Conservation (phyloP, 2,888 invertebrate species). For the Myopa tessellatipennis region DNA sequence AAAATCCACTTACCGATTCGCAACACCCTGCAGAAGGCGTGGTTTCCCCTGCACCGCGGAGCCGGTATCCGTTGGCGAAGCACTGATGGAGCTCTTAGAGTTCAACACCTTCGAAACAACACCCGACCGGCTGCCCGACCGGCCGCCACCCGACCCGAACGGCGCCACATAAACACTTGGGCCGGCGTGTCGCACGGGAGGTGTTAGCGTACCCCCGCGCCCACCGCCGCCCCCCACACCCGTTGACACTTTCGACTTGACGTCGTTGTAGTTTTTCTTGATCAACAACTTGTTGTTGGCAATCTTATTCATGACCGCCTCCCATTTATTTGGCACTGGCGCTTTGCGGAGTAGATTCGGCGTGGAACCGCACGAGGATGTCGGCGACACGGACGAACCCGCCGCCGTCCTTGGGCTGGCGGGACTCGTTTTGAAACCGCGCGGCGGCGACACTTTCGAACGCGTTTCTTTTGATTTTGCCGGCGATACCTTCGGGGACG, state of each 20-base stretch:
- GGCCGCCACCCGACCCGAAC: background rate
- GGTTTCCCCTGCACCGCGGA: conserved; percentile 52
- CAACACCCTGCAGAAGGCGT: conserved; percentile 50
- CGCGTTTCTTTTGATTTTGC: conserved; percentile 68
- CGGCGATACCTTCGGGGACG: conserved; percentile 32
- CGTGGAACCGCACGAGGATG: conserved; percentile 24
- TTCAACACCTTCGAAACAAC: conserved; percentile 6
- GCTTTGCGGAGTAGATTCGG: conserved; percentile 57
- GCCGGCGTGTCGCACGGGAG: conserved; percentile 48
- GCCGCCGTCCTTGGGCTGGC: conserved; percentile 17
- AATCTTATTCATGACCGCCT: conserved; percentile 86
- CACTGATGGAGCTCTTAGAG: conserved; percentile 10
- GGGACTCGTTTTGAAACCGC: conserved; percentile 42
- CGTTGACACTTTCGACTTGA: conserved; percentile 85
- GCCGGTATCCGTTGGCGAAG: conserved; percentile 59
- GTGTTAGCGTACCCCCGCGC: conserved; percentile 52
- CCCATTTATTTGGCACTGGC: conserved; percentile 74
- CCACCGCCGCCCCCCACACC: conserved; percentile 61
- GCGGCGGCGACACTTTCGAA: conserved; percentile 55
- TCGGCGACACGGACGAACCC: conserved; percentile 38
- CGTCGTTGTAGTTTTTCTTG: conserved; percentile 82
- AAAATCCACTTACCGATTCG: conserved; percentile 61
- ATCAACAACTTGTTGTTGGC: conserved; percentile 73
- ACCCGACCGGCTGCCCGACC: background rate
- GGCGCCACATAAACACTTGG: conserved; percentile 30